Percentiles rank a stretch among this genome's conserved stretches.
These are phyloP conservation scores for Acholoe squamosa DNA, from an alignment of 2,888 invertebrate species.

Conservation along the genomic window DNA sequence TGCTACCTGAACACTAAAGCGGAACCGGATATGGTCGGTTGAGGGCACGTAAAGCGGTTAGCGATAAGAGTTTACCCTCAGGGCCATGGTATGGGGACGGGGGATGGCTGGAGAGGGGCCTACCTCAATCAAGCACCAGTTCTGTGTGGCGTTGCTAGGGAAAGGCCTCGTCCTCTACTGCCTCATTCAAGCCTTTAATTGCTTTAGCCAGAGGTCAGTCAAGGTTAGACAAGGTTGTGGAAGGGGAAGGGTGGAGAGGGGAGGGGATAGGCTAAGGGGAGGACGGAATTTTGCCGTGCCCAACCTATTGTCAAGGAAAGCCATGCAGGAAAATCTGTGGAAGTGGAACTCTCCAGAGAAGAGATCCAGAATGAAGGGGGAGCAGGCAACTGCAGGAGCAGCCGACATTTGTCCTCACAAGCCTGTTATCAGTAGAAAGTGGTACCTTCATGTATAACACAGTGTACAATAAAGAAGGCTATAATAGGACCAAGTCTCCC, in stretches of 20 bases:
- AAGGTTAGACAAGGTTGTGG: conserved; percentile 36
- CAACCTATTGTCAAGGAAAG: background rate
- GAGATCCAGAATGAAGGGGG: background rate
- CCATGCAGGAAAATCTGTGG: background rate
- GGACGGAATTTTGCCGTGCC: background rate
- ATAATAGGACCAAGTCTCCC: no score
- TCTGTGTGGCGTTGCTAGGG: background rate
- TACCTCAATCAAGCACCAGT: background rate
- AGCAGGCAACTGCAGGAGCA: no score
- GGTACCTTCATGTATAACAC: no score
- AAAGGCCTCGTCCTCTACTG: background rate
- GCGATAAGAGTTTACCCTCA: conserved; percentile 39
- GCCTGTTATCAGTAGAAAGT: no score
- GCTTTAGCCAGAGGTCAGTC: conserved; percentile 48
- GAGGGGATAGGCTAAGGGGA: background rate
- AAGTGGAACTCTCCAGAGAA: background rate
- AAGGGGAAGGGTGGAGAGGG: background rate
- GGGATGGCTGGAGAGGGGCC: background rate
- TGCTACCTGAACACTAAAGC: background rate
- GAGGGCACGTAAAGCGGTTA: conserved; percentile 6
- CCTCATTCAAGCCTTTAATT: conserved; percentile 53
- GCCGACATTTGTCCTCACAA: no score
- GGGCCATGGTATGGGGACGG: conserved; percentile 3
- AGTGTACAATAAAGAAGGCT: no score
- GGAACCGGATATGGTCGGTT: conserved; percentile 24